A percentile compares a stretch with the other conserved stretches of the same genome.
Evolutionary conservation across 2,888 invertebrate genomes (phyloP).

Genomic region (Cataglyphis altisquamis): DNA sequence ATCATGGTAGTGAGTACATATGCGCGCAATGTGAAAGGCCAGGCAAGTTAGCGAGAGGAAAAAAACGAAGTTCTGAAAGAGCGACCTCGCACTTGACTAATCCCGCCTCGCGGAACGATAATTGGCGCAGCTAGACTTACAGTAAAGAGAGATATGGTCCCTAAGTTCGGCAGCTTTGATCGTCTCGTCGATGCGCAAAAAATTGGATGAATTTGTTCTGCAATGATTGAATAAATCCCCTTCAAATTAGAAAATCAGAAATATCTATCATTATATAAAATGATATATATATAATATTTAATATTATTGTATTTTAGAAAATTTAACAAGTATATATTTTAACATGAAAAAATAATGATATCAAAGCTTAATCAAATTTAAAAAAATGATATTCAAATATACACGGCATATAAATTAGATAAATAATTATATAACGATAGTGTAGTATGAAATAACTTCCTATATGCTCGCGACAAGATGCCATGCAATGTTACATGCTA

Average conservation of each 20-base stretch:
- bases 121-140: constrained; percentile 51
- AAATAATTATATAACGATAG: not conserved
- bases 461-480: constrained; percentile 28
- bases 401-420: constrained; percentile 1
- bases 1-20: constrained; percentile 26
- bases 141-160: not conserved
- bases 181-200: not conserved
- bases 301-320: not conserved
- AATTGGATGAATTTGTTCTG: not conserved
- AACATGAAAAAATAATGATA: not conserved
- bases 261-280: not conserved
- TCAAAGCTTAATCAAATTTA: not conserved
- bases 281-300: not conserved
- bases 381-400: not conserved
- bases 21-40: constrained; percentile 12
- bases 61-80: constrained; percentile 10
- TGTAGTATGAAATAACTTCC: constrained; percentile 11
- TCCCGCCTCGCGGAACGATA: constrained; percentile 29
- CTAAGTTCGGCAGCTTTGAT: not conserved
- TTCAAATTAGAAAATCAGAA: not conserved
- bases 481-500: constrained; percentile 11
- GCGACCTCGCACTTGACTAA: constrained; percentile 2
- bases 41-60: not conserved
- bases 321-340: not conserved
- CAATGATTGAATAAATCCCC: not conserved